Evolutionary conservation across 2,888 invertebrate species (phyloP), one percentile per base, ranked within the genome.

Genomic region (Taenaris catops): DNA sequence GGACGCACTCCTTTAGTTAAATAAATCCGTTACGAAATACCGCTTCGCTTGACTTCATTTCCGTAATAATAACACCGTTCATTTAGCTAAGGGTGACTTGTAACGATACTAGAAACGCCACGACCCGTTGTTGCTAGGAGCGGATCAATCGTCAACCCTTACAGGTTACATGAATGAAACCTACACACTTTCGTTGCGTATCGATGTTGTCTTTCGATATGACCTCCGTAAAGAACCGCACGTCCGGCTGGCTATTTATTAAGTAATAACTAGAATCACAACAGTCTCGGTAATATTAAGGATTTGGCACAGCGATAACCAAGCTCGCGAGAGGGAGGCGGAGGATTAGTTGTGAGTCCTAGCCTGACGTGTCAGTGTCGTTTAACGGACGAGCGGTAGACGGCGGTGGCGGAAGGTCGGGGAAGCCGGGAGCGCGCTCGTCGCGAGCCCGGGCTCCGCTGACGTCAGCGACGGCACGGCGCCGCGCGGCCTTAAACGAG

Each of bases 391-490:
- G 66, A 68, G 61, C 63, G 63, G 70, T 52, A 78, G 79, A 79
- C 75, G 64, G 71, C 70, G 74, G 75, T 66, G 73, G 64, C 68
- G 73, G 72, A 81, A 80, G 83, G 76, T 78, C 78, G 80, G 81
- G 79, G 75, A 83, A 68, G 79, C 79, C 80, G 76, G 76, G 68
- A 71, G 58, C 63, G 49, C 55, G 63, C 65, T 62, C 53, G 59
- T 60, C 58, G 59, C 61, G 64, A 64, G 67, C 74, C 73, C 72
- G 72, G 79, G 79, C 79, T 78, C 73, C 81, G 68, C 66, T 83
- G 83, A 81, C 81, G 80, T 78, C 78, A 80, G 80, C 80, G 83
- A 73, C 79, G 72, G 70, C 72, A 70, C 73, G 81, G 74, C 75
- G 79, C 78, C 79, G 64, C 58, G 61, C 73, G 67, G 66, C 69